These are phyloP conservation scores for Etheostoma cragini DNA, from an alignment of 2,113 vertebrate species.

Conservation along the genomic window DNA sequence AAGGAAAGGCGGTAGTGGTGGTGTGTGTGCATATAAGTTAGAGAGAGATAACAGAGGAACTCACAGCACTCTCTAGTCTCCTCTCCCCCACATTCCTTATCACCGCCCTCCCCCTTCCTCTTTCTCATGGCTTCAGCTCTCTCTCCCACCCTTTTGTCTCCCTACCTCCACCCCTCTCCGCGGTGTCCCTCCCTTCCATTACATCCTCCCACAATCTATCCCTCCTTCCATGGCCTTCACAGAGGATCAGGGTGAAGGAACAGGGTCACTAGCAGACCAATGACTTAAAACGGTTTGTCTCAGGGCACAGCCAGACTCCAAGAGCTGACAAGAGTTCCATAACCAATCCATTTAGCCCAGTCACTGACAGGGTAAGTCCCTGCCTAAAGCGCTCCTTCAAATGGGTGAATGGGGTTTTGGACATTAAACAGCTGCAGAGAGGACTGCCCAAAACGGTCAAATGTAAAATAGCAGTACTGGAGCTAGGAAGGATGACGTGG, in stretches of 20 bases:
- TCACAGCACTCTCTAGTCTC: conserved; percentile 79
- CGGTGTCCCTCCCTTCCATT: conserved; percentile 23
- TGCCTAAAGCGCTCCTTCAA: conserved; percentile 11
- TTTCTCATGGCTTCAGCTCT: conserved; percentile 6
- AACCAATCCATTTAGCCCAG: conserved; percentile 57
- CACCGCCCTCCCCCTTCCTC: conserved; percentile 39
- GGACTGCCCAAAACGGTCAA: neutral
- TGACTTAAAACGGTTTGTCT: conserved; percentile 46
- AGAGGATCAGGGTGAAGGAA: conserved; percentile 40
- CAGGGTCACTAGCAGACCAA: conserved; percentile 24
- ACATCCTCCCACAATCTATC: conserved; percentile 30
- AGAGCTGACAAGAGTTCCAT: conserved; percentile 39
- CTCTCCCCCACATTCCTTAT: conserved; percentile 92
- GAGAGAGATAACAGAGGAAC: conserved; percentile 67
- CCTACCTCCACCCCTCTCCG: conserved; percentile 25
- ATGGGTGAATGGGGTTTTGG: conserved; percentile 6
- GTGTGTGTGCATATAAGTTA: conserved; percentile 11
- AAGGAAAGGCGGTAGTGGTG: conserved; percentile 35
- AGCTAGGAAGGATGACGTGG: no score
- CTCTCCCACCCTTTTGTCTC: conserved; percentile 28
- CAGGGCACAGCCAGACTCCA: conserved; percentile 39
- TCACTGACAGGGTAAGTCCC: conserved; percentile 27
- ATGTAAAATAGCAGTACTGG: neutral
- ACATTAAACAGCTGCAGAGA: neutral
- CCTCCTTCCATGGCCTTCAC: conserved; percentile 49